Conservation (phyloP, 2,113 vertebrate genomes). For the Sciurus niger region DNA sequence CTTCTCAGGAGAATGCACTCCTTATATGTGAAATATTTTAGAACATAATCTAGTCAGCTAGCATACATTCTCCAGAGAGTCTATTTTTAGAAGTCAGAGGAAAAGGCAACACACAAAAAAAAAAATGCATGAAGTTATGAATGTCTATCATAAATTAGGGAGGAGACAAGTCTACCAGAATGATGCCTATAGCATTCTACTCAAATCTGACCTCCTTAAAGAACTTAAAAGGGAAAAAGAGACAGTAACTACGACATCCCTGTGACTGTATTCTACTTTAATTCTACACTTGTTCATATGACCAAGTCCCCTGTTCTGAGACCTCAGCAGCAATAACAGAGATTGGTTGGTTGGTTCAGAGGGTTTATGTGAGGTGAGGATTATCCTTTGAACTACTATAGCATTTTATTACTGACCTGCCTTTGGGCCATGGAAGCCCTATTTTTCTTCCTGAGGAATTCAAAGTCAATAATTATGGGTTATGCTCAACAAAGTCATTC, state of each 20-base stretch:
- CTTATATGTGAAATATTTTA: slow-evolving; percentile 64
- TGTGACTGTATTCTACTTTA: neutral
- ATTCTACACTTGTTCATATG: neutral
- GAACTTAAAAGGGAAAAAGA: neutral
- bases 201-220: neutral
- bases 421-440: neutral
- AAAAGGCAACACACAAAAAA: neutral
- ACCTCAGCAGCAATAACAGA: neutral
- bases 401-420: neutral
- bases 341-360: neutral
- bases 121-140: neutral
- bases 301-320: neutral
- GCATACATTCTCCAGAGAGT: slow-evolving; percentile 34
- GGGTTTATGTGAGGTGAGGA: neutral
- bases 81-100: slow-evolving; percentile 72
- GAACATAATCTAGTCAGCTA: slow-evolving; percentile 54
- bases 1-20: slow-evolving; percentile 9
- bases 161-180: neutral
- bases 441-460: slow-evolving; percentile 35
- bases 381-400: neutral
- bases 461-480: slow-evolving; percentile 3
- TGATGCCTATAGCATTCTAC: neutral
- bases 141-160: slow-evolving; percentile 45
- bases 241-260: neutral
- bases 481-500: slow-evolving; percentile 25